A percentile compares a stretch with the other conserved stretches of the same genome.
These are phyloP conservation scores for Lepidocyrtoides sp. DNA, from an alignment of 2,888 invertebrate species.

Conservation along the genomic window DNA sequence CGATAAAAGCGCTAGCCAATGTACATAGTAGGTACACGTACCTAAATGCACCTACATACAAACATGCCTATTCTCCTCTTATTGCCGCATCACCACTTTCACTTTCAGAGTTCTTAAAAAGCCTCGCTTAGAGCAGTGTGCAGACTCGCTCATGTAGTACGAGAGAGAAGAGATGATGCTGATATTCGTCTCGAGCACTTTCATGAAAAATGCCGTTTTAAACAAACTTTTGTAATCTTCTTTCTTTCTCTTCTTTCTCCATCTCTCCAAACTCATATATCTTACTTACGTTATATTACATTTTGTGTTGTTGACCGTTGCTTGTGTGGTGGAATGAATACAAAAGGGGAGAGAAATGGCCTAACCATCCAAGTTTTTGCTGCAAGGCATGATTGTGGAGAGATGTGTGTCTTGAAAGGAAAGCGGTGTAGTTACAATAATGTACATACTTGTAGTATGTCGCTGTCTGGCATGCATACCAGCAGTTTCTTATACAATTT, in stretches of 20 bases:
- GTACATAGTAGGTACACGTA: neutral
- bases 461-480: neutral
- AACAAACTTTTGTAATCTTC: conserved; percentile 76
- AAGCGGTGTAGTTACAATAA: neutral
- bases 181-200: neutral
- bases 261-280: conserved; percentile 63
- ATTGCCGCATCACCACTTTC: conserved; percentile 48
- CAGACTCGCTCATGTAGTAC: neutral
- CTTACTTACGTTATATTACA: conserved; percentile 58
- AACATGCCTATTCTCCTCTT: no score
- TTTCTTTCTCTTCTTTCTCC: conserved; percentile 11
- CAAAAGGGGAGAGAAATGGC: conserved; percentile 55
- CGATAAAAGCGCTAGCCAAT: conserved; percentile 61
- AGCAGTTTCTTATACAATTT: no score
- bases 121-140: neutral
- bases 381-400: conserved; percentile 49
- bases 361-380: conserved; percentile 40
- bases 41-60: no score
- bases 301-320: neutral
- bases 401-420: neutral
- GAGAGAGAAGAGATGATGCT: neutral
- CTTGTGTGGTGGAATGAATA: conserved; percentile 57
- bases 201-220: conserved; percentile 63
- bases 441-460: neutral
- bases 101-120: conserved; percentile 53